Percentiles rank a stretch among this genome's conserved stretches.
Evolutionary conservation across 1,140 invertebrate genomes (phyloP).

Genomic region (Hycleus cichorii): DNA sequence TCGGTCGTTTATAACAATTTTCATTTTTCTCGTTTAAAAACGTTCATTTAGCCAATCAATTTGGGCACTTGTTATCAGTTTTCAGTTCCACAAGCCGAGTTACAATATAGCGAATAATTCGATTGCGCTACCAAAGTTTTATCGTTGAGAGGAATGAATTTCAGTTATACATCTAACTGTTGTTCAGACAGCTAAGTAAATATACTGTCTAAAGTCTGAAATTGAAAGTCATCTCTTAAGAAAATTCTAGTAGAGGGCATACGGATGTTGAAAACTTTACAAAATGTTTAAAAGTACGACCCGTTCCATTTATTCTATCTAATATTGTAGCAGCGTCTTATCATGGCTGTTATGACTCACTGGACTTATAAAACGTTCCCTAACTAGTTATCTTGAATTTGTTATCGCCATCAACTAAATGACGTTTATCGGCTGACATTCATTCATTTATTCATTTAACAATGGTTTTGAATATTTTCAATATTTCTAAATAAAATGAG

Average conservation of each 20-base stretch:
- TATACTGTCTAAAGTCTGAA: conserved; percentile 37
- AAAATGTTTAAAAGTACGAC: conserved; percentile 19
- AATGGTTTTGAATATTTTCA: too few relatives aligned
- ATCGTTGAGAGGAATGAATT: conserved; percentile 33
- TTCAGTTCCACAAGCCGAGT: conserved; percentile 26
- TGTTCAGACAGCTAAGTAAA: conserved; percentile 25
- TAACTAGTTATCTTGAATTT: too few relatives aligned
- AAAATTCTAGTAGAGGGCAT: conserved; percentile 16
- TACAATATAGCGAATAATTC: conserved; percentile 36
- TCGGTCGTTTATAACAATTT: conserved; percentile 25
- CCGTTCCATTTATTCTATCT: conserved; percentile 9
- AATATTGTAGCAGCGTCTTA: conserved; percentile 15
- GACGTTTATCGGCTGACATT: too few relatives aligned
- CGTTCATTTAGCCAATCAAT: conserved; percentile 23
- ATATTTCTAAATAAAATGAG: too few relatives aligned
- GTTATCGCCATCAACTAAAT: too few relatives aligned
- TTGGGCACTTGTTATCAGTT: conserved; percentile 24
- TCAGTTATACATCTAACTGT: conserved; percentile 22
- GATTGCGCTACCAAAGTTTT: conserved; percentile 35
- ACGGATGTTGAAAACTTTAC: conserved; percentile 11
- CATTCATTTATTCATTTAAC: too few relatives aligned
- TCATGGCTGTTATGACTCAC: conserved; percentile 15
- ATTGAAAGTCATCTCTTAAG: conserved; percentile 34
- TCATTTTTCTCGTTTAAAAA: conserved; percentile 22
- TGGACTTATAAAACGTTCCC: not conserved